Base-by-base conservation (phyloP, 2,113 vertebrate species). In the Clarias macrocephalus region DNA sequence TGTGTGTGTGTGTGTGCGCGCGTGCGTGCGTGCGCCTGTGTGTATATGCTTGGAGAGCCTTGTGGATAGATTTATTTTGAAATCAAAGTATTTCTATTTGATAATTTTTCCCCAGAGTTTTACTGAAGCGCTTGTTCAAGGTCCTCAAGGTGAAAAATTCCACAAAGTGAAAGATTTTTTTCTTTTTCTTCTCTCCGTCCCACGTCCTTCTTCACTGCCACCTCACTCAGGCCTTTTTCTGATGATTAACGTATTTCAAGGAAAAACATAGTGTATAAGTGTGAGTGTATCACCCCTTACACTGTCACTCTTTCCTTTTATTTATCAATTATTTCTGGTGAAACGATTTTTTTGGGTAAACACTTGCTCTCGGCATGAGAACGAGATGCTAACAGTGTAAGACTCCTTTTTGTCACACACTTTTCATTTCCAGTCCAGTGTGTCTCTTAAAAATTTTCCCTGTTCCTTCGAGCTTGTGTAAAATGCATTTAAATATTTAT, bases 141-240 rank as follows among this genome's bases (percentile, higher is more conserved):
- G 16, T 79, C 56, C 75, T 77, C 16, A 56, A 19, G 4, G 25
- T 21, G 30, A 54, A 48, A 77, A n/a, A 12, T 75, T 21, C 25
- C 7, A 73, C 70, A 37, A 48, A 54, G 23, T 77, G 13, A 54
- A 81, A 15, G 80, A 60, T 62, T 81, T 28, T 33, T 80, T 62
- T 30, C 19, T 16, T 59, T 81, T 62, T 63, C 23, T 77, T 42
- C 21, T 82, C 59, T 42, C 63, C 57, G 12, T 15, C 57, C 25
- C 33, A 42, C 60, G 9, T 42, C 63, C 80, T 82, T 21, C 33
- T 62, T 54, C 16, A 8, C 1, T 9, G 77, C 77, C 77, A 79
- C 76, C 52, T 81, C 79, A 18, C 25, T 28, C 76, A 59, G 77
- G 59, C 80, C 80, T 62, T 42, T 62, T 23, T 59, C n/a, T 23